Base-by-base conservation (phyloP, 2,888 invertebrate species). In the Ochropleura plecta region DNA sequence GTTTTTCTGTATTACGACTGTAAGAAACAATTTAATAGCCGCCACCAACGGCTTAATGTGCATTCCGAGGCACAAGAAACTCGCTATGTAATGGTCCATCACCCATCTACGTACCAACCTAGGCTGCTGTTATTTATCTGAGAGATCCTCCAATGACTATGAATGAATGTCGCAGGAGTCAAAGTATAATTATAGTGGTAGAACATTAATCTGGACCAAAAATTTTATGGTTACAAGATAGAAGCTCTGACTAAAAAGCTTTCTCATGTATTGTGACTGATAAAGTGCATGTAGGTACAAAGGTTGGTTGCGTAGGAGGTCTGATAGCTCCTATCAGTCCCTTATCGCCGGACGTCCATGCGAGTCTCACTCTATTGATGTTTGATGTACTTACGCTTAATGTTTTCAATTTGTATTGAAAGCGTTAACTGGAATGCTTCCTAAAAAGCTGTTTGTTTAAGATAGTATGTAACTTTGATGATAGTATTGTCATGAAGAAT, bases 271-370 rank as follows among this genome's bases (percentile, higher is more conserved):
- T n/a, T 30, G 0, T n/a, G 42, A 7, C 18, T 46, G 64, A 64
- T 71, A 70, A 42, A 51, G 1, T 49, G 3, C 60, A 76, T 46
- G 18, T 30, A 57, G 63, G 82, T 65, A 62, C 83, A 83, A 77
- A 82, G 76, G 73, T 73, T 59, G n/a, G 42, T 44, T 4, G 67
- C 60, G 80, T 83, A 16, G 80, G 77, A 65, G 62, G 67, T 51
- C 53, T n/a, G 82, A 82, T 80, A 80, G 18, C 46, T 1, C 18
- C 3, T 83, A 83, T 79, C 80, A 10, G 20, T 5, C 10, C 18
- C 7, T 76, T 82, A 83, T 82, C 76, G 6, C 72, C 76, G 79
- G 80, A 83, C 70, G 60, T 59, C 51, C 48, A 71, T 30, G 30
- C 40, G 16, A 59, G 20, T 42, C 8, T 12, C 40, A 40, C 5